Base-by-base conservation (phyloP, 64 coral and sea anemone genomes). In the Actinia equina region DNA sequence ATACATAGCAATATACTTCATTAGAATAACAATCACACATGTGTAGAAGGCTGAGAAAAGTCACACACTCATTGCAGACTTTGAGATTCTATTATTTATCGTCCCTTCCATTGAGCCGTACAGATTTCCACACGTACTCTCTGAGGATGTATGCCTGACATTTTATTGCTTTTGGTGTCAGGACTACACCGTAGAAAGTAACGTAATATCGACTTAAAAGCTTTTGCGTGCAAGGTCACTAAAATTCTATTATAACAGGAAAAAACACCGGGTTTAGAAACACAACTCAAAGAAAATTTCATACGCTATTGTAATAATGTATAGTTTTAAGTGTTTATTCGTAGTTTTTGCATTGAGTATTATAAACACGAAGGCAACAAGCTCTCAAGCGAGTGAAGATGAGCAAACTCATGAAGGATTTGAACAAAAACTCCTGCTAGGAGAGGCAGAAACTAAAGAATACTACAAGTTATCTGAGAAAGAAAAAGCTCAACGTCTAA, bases 391-490 rank as follows among this genome's bases (percentile, higher is more conserved):
- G 45, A 23, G 17, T 14, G 64, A 77, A n/a, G 46, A 87, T 0
- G 9, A 27, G 52, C 45, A 87, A 65, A 53, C 26, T 13, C 86
- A 87, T 53, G 43, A 20, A 10, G 64, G 74, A 19, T 77, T 87
- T 87, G 86, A 87, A 87, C 67, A 77, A 25, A 37, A 77, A 18
- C 25, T 87, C 22, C 20, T 87, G 71, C 12, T 87, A 37, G 86
- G 85, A 52, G 85, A 87, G 42, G 44, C 15, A 5, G 85, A 87
- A 27, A 71, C 85, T 15, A 23, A 76, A 52, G 65, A 49, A 52
- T 76, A 87, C 44, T 11, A 87, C 10, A 5, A 76, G 10, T 44
- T 87, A 30, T 77, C 86, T 2, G 22, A 77, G 5, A n/a, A 87
- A 54, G 67, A 87, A 87, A 76, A 30, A 52, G 86, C 46, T 20